These are phyloP conservation scores for Teleopsis dalmanni DNA, from an alignment of 1,140 invertebrate genomes.

Conservation along the genomic window DNA sequence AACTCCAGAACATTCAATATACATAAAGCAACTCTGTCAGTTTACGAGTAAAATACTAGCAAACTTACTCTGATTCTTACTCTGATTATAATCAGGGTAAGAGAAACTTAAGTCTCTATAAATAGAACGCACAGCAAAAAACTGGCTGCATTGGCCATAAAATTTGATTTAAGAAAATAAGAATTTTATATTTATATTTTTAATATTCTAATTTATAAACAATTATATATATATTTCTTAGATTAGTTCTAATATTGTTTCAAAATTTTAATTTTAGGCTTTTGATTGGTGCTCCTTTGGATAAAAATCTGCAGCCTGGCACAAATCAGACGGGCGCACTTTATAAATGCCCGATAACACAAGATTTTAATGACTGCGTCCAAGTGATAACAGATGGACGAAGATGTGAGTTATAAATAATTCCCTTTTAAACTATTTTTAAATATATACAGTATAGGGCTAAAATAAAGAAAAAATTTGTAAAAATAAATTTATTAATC, in stretches of 20 bases:
- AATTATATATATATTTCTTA: not conserved
- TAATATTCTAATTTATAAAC: not conserved
- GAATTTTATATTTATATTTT: not conserved
- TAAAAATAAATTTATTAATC: not conserved
- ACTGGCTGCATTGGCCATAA: not conserved
- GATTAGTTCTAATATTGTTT: not conserved
- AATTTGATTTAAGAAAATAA: not conserved
- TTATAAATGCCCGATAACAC: constrained; percentile 74
- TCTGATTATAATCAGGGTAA: too few species aligned
- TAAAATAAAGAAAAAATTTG: constrained; percentile 8
- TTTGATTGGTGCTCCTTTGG: constrained; percentile 83
- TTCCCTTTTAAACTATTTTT: not conserved
- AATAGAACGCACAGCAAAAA: too few species aligned
- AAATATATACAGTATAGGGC: not conserved
- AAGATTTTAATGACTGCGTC: constrained; percentile 59
- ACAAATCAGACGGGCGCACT: constrained; percentile 81
- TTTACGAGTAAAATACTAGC: too few species aligned
- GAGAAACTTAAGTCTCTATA: too few species aligned
- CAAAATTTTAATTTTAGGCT: constrained; percentile 55
- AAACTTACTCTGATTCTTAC: too few species aligned
- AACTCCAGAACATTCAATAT: too few species aligned
- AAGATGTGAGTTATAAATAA: constrained; percentile 56
- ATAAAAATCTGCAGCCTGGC: constrained; percentile 72
- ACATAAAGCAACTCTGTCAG: too few species aligned
- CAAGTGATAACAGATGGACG: constrained; percentile 83